Conservation (phyloP, 2,888 invertebrate species). For the Caenorhabditis zanzibari region DNA sequence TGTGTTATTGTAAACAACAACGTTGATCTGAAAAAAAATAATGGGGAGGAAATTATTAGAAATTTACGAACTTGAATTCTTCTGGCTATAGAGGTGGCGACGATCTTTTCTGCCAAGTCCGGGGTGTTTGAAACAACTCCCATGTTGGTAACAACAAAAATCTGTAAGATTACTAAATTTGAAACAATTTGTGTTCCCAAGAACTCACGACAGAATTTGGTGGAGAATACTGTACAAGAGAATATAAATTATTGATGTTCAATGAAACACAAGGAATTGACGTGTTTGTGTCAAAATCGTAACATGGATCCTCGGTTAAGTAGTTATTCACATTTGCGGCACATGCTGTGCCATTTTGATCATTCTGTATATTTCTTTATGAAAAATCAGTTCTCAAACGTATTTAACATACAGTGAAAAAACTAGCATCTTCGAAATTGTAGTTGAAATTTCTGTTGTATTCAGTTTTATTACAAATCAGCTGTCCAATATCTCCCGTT, state of each 20-base stretch:
- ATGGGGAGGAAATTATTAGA: no score
- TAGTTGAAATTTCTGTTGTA: constrained; percentile 47
- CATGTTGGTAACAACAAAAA: constrained; percentile 58
- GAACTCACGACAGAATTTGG: constrained; percentile 55
- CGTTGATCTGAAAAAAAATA: constrained; percentile 58
- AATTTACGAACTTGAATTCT: constrained; percentile 43
- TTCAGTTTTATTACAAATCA: constrained; percentile 45
- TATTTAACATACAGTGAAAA: constrained; percentile 6
- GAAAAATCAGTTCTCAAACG: no score
- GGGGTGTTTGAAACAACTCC: not conserved
- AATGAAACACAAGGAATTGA: constrained; percentile 24
- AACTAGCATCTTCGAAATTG: constrained; percentile 10
- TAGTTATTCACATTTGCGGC: no score
- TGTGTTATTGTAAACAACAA: constrained; percentile 50
- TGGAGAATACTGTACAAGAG: constrained; percentile 35
- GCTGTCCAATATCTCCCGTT: constrained; percentile 17
- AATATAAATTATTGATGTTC: constrained; percentile 23
- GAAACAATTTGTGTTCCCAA: not conserved
- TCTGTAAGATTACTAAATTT: constrained; percentile 10
- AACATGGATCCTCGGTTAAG: constrained; percentile 17
- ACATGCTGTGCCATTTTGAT: no score
- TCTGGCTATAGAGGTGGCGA: constrained; percentile 56
- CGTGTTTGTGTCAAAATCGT: not conserved
- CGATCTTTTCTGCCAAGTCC: constrained; percentile 19
- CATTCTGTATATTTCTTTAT: no score